These are phyloP conservation scores for Atethmia centrago DNA, from an alignment of 2,888 invertebrate genomes.

Conservation along the genomic window DNA sequence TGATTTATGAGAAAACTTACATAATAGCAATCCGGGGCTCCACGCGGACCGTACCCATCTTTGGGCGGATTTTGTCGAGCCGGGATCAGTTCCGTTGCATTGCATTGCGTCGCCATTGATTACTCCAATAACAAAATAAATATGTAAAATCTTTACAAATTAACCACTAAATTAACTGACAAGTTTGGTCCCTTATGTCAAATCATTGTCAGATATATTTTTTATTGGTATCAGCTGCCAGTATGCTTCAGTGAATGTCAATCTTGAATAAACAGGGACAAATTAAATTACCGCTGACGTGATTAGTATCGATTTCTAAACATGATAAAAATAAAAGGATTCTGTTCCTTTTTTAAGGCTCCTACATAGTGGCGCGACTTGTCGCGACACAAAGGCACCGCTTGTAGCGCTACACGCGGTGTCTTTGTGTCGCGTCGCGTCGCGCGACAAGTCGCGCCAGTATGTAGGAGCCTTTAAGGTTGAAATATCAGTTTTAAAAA, in stretches of 20 bases:
- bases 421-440: too few relatives aligned
- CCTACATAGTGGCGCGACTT: too few relatives aligned
- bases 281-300: too few relatives aligned
- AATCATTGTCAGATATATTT: neutral
- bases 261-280: too few relatives aligned
- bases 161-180: neutral
- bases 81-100: slow-evolving; percentile 39
- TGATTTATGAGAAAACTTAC: slow-evolving; percentile 53
- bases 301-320: too few relatives aligned
- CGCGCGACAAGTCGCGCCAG: too few relatives aligned
- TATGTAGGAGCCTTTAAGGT: too few relatives aligned
- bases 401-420: too few relatives aligned
- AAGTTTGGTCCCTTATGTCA: neutral
- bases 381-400: too few relatives aligned
- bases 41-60: slow-evolving; percentile 83
- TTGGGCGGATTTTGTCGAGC: slow-evolving; percentile 76
- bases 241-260: neutral
- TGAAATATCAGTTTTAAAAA: too few relatives aligned
- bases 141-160: slow-evolving; percentile 29
- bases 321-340: too few relatives aligned
- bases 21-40: slow-evolving; percentile 82
- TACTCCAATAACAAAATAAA: slow-evolving; percentile 6
- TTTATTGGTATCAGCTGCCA: neutral
- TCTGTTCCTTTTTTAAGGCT: too few relatives aligned
- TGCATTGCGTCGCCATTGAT: slow-evolving; percentile 17